Base-by-base conservation (phyloP, 53 echinoderm and acorn worm genomes). In the Antedon mediterranea region DNA sequence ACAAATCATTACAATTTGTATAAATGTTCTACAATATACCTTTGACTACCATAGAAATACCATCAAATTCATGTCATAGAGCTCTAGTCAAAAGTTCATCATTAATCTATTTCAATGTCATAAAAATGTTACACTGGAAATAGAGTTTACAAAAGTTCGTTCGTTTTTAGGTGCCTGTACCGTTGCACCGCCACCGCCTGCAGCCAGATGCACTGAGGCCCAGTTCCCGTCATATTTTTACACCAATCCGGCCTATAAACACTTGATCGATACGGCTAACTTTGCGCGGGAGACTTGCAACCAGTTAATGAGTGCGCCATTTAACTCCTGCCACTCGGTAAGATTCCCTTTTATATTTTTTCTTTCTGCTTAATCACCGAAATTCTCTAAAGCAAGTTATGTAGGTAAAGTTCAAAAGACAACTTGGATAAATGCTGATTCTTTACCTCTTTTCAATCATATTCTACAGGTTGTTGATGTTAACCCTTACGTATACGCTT, bases 401-500 rank as follows among this genome's bases (percentile, higher is more conserved):
- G 34, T 27, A 32, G 29, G 43, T 28, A 3, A 15, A 26, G 70
- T 44, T 26, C 15, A 15, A 18, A 18, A 44, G 70, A 15, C 26
- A 44, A 18, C 15, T 44, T 44, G 15, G 26, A 26, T 44, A 44
- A 44, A 15, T 26, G 70, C 15, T 15, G 70, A 44, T 15, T 44
- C 70, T 44, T 18, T 44, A n/a, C n/a, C n/a, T n/a, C n/a, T n/a
- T n/a, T n/a, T n/a, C n/a, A n/a, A n/a, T 41, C 41, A 11, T 30
- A 14, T 74, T 11, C n/a, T n/a, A n/a, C 71, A 93, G 93, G 80
- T 77, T 11, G 82, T 93, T 28, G 78, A 86, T 34, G 78, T 85
- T 6, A 73, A 82, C 30, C 84, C 86, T 0, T 93, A 90, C 74
- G 57, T 93, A 32, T 57, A 82, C 2, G 90, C 90, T 27, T 93